Evolutionary conservation across 2,113 vertebrate species (phyloP), one percentile per base, ranked within the genome.

Genomic region (Probosciger aterrimus): DNA sequence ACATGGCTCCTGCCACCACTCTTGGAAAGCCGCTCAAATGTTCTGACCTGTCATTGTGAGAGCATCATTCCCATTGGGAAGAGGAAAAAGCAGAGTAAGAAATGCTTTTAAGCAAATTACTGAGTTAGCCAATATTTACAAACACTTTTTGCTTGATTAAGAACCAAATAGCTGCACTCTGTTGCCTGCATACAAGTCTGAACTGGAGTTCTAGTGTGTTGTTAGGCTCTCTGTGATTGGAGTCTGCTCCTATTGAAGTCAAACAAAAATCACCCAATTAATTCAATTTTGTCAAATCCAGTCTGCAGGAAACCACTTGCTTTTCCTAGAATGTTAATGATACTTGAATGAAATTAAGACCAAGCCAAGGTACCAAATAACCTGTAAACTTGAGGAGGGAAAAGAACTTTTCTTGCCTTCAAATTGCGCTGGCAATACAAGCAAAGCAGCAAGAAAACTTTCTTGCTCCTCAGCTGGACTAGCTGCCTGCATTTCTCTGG

Each of bases 221-320:
- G 25, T 86, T 75, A 30, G 76, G 30, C 14, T 62, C 31, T 62
- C 53, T 24, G n/a, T 49, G 70, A 49, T 49, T 79, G 88, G 41
- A 88, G 85, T 82, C 93, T 87, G 59, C 49, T 94, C 23, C 53
- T 91, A 39, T 10, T 92, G 82, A 73, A 86, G 64, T 88, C 77
- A 92, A 84, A 86, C 74, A 39, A 65, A 96, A 96, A 95, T 75
- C 76, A 55, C 44, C 88, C 93, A 96, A 96, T 96, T 94, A 96
- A 88, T 92, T 89, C 86, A 90, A 95, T 95, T 93, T 92, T 96
- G 92, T 95, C 95, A 95, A 86, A 79, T 76, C 62, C 79, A 62
- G 80, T 68, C 90, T 95, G 31, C 57, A 95, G 74, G 47, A 78
- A 93, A 88, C 22, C 74, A 44, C 44, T 69, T 75, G 68, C 63